Conservation (phyloP, 2,888 invertebrate species). For the Netelia virgata region DNA sequence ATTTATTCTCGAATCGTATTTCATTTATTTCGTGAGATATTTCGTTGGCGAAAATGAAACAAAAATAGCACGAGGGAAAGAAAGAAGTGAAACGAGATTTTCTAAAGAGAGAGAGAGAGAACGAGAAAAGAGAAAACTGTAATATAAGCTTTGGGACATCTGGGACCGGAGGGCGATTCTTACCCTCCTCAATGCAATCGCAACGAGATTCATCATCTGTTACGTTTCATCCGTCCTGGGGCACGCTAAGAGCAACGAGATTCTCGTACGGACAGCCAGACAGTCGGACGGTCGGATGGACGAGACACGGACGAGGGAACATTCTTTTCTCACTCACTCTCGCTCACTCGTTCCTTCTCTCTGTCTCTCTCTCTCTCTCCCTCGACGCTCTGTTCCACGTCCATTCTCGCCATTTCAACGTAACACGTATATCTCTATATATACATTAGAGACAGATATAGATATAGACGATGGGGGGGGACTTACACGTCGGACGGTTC, state of each 20-base stretch:
- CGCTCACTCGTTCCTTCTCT: too few species aligned
- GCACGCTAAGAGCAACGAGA: background rate
- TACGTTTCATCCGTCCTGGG: slow-evolving; percentile 20
- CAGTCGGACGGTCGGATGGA: background rate
- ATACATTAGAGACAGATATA: slow-evolving; percentile 1
- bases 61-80: slow-evolving; percentile 6
- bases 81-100: slow-evolving; percentile 4
- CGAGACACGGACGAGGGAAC: background rate
- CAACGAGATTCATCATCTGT: slow-evolving; percentile 49
- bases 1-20: background rate
- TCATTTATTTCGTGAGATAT: background rate
- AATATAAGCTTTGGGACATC: slow-evolving; percentile 29
- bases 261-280: slow-evolving; percentile 6
- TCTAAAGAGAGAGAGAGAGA: background rate
- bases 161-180: slow-evolving; percentile 24
- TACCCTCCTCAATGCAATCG: slow-evolving; percentile 21
- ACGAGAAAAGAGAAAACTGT: slow-evolving; percentile 3
- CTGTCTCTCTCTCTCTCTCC: too few species aligned
- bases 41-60: background rate
- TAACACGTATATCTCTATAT: background rate
- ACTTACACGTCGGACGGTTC: slow-evolving; percentile 41
- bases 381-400: background rate
- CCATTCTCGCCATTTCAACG: background rate
- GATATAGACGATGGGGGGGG: background rate
- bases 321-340: background rate